Conservation (phyloP, 2,888 invertebrate genomes). For the Melolontha melolontha region DNA sequence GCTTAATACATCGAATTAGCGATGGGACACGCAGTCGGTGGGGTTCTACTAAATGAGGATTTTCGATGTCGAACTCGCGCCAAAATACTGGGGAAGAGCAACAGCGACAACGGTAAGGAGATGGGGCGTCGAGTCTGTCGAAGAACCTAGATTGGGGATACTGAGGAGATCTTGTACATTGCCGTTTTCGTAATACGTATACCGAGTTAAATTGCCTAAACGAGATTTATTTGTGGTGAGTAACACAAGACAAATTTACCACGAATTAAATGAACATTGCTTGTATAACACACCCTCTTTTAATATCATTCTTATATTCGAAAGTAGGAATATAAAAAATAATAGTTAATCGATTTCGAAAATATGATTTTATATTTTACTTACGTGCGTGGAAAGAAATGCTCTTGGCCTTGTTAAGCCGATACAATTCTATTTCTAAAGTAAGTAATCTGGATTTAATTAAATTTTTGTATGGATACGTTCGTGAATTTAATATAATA, state of each 20-base stretch:
- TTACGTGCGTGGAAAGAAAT: too few relatives aligned
- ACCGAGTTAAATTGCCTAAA: conserved; percentile 41
- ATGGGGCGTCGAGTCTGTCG: conserved; percentile 5
- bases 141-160: conserved; percentile 18
- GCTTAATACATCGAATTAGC: conserved; percentile 47
- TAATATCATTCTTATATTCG: too few relatives aligned
- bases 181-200: conserved; percentile 37
- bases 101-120: not conserved
- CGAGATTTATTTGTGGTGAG: conserved; percentile 37
- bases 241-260: conserved; percentile 31
- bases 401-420: too few relatives aligned
- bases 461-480: too few relatives aligned
- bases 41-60: conserved; percentile 46
- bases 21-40: conserved; percentile 44
- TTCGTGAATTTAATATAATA: too few relatives aligned
- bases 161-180: conserved; percentile 31
- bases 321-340: too few relatives aligned
- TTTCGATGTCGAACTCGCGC: conserved; percentile 22
- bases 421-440: too few relatives aligned
- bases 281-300: conserved; percentile 1
- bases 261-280: conserved; percentile 23
- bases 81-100: not conserved
- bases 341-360: too few relatives aligned
- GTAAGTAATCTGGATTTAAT: too few relatives aligned
- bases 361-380: too few relatives aligned